Evolutionary conservation across 2,888 invertebrate species (phyloP).

Genomic region (Drosophila neutralis): DNA sequence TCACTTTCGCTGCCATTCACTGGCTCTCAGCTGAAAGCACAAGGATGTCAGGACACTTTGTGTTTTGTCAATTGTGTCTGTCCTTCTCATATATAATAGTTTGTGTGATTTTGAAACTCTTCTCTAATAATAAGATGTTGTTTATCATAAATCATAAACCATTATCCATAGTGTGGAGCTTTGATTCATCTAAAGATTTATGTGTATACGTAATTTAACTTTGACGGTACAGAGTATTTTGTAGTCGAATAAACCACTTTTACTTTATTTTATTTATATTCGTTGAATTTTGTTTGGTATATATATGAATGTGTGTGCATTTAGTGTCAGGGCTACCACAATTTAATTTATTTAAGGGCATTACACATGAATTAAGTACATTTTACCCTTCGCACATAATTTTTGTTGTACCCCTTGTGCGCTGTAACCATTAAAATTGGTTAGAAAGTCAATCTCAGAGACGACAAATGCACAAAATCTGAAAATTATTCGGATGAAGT

Average conservation of each 20-base stretch:
- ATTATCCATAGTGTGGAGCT: not conserved
- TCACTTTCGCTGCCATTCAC: conserved; percentile 49
- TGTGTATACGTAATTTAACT: not conserved
- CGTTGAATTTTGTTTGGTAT: not conserved
- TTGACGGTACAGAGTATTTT: not conserved
- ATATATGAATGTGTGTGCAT: conserved; percentile 19
- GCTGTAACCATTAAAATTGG: not conserved
- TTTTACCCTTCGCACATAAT: conserved; percentile 40
- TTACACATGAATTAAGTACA: conserved; percentile 74
- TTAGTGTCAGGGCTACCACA: conserved; percentile 73
- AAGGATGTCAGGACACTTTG: conserved; percentile 45
- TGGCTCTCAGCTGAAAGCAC: conserved; percentile 54
- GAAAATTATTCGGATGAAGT: not conserved
- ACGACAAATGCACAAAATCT: no score
- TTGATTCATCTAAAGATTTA: not conserved
- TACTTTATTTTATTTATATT: not conserved
- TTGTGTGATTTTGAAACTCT: not conserved
- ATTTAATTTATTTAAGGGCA: conserved; percentile 78
- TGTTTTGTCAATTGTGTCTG: conserved; percentile 40
- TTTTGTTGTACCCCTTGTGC: conserved; percentile 1
- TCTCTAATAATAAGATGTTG: not conserved
- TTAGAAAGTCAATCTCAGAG: not conserved
- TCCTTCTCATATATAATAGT: not conserved
- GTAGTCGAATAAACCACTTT: not conserved
- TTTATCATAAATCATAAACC: not conserved